These are phyloP conservation scores for Megalops atlanticus DNA, from an alignment of 2,113 vertebrate species.

Conservation along the genomic window DNA sequence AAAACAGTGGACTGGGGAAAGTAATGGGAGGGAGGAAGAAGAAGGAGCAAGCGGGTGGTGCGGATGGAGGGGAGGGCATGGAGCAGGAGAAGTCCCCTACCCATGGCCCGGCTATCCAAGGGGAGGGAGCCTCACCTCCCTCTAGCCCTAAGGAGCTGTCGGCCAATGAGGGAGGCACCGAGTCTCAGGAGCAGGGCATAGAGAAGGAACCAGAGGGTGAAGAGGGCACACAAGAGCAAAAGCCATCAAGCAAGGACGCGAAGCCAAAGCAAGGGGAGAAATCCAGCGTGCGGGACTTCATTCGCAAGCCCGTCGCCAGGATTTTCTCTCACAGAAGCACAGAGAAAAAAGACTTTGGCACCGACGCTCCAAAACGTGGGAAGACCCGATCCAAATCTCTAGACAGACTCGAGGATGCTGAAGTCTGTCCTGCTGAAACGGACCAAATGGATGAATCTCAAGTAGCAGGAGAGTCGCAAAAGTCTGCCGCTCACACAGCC, in stretches of 20 bases:
- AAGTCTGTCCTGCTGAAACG: conserved; percentile 55
- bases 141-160: conserved; percentile 44
- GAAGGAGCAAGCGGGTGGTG: conserved; percentile 59
- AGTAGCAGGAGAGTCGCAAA: conserved; percentile 61
- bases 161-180: conserved; percentile 49
- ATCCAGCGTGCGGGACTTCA: conserved; percentile 71
- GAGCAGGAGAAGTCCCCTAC: conserved; percentile 51
- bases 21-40: conserved; percentile 74
- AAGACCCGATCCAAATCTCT: conserved; percentile 71
- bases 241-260: conserved; percentile 47
- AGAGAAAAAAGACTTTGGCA: conserved; percentile 68
- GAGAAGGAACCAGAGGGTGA: conserved; percentile 63
- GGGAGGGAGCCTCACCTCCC: conserved; percentile 15
- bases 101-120: conserved; percentile 48
- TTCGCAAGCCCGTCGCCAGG: conserved; percentile 72
- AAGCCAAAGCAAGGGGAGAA: conserved; percentile 69
- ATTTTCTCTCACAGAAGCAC: conserved; percentile 76
- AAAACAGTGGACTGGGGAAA: conserved; percentile 75
- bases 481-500: conserved; percentile 53
- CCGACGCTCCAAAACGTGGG: conserved; percentile 45
- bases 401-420: conserved; percentile 68
- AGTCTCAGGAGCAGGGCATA: conserved; percentile 39
- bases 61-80: conserved; percentile 52
- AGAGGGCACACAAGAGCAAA: conserved; percentile 64
- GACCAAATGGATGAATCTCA: conserved; percentile 60